Evolutionary conservation across 37 sponge, comb jelly and placozoan genomes (phyloP), one percentile per base, ranked within the genome.

Genomic region (Chondrosia reniformis): DNA sequence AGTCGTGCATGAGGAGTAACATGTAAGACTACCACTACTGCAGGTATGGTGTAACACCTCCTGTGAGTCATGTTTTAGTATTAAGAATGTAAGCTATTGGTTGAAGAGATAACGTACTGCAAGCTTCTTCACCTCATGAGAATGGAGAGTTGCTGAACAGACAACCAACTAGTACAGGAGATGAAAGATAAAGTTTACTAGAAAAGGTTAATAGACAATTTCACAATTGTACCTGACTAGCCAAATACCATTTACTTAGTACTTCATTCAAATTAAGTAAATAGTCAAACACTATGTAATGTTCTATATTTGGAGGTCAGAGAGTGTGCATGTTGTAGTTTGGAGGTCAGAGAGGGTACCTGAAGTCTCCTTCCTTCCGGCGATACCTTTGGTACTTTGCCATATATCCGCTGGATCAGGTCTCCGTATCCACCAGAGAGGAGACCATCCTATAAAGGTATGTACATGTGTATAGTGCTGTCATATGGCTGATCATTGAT

Each of bases 131-230:
- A 97, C 89, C 32, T 93, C 94, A 64, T 83, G 33, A 34, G 87
- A 84, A 83, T 97, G 97, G 19, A 97, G 88, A 0, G 97, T 97
- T 17, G 97, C 97, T 12, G 97, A 97, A 75, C 97, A 97, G 25
- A 97, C 97, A 24, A 97, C 84, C 90, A 97, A 85, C 94, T 97
- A 77, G 31, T 3, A 33, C 10, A 12, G 30, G 41, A 72, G 9
- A 30, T 10, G 34, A n/a, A 34, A 74, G 17, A 52, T 19, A 10
- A 28, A 73, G 22, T 73, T 43, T 30, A 21, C 42, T 9, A 13
- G n/a, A n/a, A n/a, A n/a, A n/a, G n/a, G n/a, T n/a, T n/a, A n/a
- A n/a, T n/a, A n/a, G n/a, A n/a, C n/a, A n/a, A n/a, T n/a, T n/a
- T n/a, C n/a, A n/a, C n/a, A n/a, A n/a, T n/a, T n/a, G n/a, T n/a